Evolutionary conservation across 2,113 vertebrate species (phyloP), one percentile per base, ranked within the genome.

Genomic region (Phocoena sinus): DNA sequence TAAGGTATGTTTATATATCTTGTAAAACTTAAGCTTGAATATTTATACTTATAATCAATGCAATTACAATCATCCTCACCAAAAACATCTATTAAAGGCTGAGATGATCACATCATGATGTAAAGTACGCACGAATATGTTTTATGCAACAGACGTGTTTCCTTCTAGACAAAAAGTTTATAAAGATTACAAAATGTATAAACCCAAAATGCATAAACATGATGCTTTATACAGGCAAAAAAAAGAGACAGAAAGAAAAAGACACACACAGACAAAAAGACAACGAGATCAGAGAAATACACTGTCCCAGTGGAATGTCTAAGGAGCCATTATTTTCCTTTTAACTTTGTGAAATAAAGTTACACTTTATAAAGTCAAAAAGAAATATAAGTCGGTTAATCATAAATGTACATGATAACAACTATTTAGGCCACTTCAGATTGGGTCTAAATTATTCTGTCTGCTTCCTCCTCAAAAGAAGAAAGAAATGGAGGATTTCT

Each of bases 1-100:
- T 80, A 81, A 89, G 25, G 38, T 38, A 67, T 71, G 18, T 76
- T 95, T 86, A 58, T 50, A 33, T 65, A 53, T 53, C 53, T 79
- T 76, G 83, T 86, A 76, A 80, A 95, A 79, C 20, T n/a, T 53
- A 89, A 56, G 67, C 25, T 28, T 62, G 53, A 53, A 82, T 25
- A 86, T 96, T 71, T 93, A 91, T 63, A 56, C 13, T 56, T 83
- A 84, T 0, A 71, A 77, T 92, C 62, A 94, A 77, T 23, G n/a
- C 41, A 92, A 80, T 96, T 70, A 95, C 4, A 82, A 50, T 67
- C 53, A 79, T 44, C 74, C 53, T 58, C 12, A 58, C 60, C 65
- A 85, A 63, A 97, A 95, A 41, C 3, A n/a, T 28, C n/a, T 80
- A 76, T n/a, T 84, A 85, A 62, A 96, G 91, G 28, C 67, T 31